Conservation (phyloP, 2,888 invertebrate species). For the Taphrorychus bicolor region DNA sequence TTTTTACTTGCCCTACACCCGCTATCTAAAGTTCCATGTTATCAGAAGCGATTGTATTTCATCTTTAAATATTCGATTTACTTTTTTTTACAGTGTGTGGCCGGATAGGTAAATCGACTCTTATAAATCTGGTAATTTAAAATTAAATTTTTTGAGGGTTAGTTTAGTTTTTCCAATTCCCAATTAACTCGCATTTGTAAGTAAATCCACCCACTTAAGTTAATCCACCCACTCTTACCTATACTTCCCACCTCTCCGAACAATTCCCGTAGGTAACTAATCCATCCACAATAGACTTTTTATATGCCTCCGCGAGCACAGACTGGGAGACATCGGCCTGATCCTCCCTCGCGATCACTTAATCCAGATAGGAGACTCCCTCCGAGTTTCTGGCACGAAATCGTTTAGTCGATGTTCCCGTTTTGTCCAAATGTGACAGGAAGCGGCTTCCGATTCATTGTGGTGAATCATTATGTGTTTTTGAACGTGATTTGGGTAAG, state of each 20-base stretch:
- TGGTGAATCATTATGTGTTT: background rate
- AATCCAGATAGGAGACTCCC: slow-evolving; percentile 23
- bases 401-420: slow-evolving; percentile 10
- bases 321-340: slow-evolving; percentile 7
- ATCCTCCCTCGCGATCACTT: slow-evolving; percentile 16
- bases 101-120: no score
- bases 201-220: no score
- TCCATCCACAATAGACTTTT: background rate
- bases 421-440: slow-evolving; percentile 6
- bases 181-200: no score
- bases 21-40: no score
- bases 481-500: slow-evolving; percentile 1
- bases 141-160: no score
- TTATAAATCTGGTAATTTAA: no score
- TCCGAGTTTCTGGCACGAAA: slow-evolving; percentile 3
- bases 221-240: no score
- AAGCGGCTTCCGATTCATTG: slow-evolving; percentile 2
- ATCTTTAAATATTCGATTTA: no score
- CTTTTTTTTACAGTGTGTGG: no score
- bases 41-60: no score
- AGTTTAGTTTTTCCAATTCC: no score
- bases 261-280: background rate
- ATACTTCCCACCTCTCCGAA: background rate
- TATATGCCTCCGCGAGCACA: slow-evolving; percentile 1
- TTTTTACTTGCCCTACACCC: no score